Evolutionary conservation across 2,113 vertebrate species (phyloP).

Genomic region (Natator depressus): DNA sequence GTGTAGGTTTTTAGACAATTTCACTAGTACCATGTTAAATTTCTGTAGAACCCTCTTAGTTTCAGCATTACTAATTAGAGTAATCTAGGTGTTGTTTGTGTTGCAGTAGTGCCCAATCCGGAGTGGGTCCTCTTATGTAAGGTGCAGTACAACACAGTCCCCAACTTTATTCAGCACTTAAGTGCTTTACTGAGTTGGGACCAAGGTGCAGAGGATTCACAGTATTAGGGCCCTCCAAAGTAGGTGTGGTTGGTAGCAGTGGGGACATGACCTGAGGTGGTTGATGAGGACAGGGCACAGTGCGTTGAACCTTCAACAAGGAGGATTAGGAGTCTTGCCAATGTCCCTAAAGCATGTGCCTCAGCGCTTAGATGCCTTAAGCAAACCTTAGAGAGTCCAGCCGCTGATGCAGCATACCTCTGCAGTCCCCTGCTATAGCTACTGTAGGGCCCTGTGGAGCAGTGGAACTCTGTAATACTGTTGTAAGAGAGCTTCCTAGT

Average conservation of each 20-base stretch:
- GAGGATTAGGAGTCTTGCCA: background rate
- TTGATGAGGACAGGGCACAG: background rate
- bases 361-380: background rate
- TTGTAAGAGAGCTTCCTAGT: background rate
- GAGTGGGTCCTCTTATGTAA: background rate
- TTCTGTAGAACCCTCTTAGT: background rate
- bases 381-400: background rate
- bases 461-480: background rate
- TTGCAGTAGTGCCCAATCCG: background rate
- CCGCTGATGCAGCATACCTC: background rate
- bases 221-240: background rate
- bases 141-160: background rate
- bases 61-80: background rate
- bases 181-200: background rate
- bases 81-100: background rate
- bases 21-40: background rate
- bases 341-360: background rate
- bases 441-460: background rate
- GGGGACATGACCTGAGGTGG: background rate
- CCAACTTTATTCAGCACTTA: background rate
- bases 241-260: background rate
- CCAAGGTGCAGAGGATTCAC: background rate
- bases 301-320: background rate
- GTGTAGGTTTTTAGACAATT: background rate
- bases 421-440: background rate